Conservation (phyloP, 2,797 vertebrate species). For the Esox lucius region DNA sequence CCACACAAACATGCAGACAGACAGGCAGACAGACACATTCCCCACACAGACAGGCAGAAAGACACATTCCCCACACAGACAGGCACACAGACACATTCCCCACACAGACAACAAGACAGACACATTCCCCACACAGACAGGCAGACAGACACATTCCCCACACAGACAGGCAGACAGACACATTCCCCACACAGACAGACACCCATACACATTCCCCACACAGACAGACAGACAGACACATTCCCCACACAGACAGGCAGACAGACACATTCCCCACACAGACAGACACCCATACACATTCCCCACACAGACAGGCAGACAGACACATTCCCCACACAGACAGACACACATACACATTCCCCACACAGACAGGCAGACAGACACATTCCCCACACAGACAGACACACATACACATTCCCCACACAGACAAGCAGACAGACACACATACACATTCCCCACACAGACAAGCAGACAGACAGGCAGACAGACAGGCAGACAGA, state of each 20-base stretch:
- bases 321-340: slow-evolving; percentile 6
- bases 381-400: background rate
- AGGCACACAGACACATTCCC: too few relatives aligned
- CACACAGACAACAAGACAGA: background rate
- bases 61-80: slow-evolving; percentile 24
- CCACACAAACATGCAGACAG: background rate
- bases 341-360: background rate
- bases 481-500: too few relatives aligned
- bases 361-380: background rate
- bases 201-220: too few relatives aligned
- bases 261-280: background rate
- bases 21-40: background rate
- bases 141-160: slow-evolving; percentile 21
- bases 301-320: background rate
- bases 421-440: slow-evolving; percentile 3
- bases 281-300: background rate
- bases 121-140: background rate
- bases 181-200: slow-evolving; percentile 1
- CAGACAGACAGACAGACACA: background rate
- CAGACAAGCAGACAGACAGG: too few relatives aligned
- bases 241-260: background rate
- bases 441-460: background rate
- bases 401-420: slow-evolving; percentile 17
- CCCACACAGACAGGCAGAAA: background rate
- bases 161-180: background rate